These are phyloP conservation scores for Spodoptera litura DNA, from an alignment of 1,140 invertebrate genomes.

Conservation along the genomic window DNA sequence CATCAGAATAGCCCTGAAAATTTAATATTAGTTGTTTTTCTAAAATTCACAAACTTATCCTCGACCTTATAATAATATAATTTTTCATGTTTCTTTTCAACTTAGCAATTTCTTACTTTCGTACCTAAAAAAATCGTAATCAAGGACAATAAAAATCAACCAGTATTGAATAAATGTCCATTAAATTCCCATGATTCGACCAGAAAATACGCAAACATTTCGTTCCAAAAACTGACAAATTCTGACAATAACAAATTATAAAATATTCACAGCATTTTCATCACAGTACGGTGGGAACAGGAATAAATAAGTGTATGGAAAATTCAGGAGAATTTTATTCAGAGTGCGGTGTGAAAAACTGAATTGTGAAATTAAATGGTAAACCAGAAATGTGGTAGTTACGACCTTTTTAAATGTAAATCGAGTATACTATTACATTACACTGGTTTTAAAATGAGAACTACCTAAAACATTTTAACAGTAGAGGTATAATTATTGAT, in stretches of 20 bases:
- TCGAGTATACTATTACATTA: slow-evolving; percentile 8
- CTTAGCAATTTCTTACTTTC: too few relatives aligned
- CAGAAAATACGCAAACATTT: neutral
- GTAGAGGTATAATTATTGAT: too few relatives aligned
- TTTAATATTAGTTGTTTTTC: too few relatives aligned
- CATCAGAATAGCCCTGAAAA: too few relatives aligned
- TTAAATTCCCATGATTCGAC: too few relatives aligned
- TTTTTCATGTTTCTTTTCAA: too few relatives aligned
- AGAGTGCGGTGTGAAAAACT: neutral
- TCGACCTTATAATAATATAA: too few relatives aligned
- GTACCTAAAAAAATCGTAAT: too few relatives aligned
- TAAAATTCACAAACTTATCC: too few relatives aligned
- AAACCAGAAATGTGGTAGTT: neutral
- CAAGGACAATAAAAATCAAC: too few relatives aligned
- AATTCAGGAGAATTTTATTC: slow-evolving; percentile 11
- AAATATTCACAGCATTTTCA: neutral
- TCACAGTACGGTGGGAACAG: neutral
- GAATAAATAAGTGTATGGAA: slow-evolving; percentile 1
- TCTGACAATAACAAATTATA: neutral
- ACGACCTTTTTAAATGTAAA: slow-evolving; percentile 21
- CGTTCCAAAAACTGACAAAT: neutral
- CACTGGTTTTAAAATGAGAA: neutral
- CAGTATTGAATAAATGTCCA: too few relatives aligned
- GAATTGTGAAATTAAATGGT: slow-evolving; percentile 3
- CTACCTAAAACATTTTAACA: too few relatives aligned